Base-by-base conservation (phyloP, 64 coral and sea anemone genomes). In the Exaiptasia diaphana region DNA sequence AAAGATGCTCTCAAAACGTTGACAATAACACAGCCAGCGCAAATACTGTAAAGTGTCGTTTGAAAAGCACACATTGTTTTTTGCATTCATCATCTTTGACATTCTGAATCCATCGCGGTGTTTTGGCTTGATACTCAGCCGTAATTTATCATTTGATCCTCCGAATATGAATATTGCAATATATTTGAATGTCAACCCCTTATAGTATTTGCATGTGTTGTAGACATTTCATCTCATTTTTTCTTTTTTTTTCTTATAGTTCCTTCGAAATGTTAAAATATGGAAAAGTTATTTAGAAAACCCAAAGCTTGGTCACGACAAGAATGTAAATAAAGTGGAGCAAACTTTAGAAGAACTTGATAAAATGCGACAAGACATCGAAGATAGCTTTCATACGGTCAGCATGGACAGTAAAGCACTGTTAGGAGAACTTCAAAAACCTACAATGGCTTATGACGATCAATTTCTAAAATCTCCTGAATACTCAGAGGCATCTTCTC, bases 391-490 rank as follows among this genome's bases (percentile, higher is more conserved):
- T 60, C 89, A 85, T 28, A 78, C 95, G 17, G 95, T 99, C 1
- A 85, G 89, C 24, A 61, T 83, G 4, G 95, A 99, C 75, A 99
- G 95, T 33, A 99, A 99, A 65, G 89, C 90, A 26, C 81, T 99
- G 38, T 67, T 99, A 12, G 90, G 80, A 54, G 95, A 92, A 70
- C 52, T 99, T 6, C 95, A 99, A 30, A 92, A 99, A 80, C 82
- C 85, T 33, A 74, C 90, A 3, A 41, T 99, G 4, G 57, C 86
- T 41, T 61, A 57, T 24, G 95, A 99, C 54, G 90, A 93, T 46
- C 89, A 92, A 30, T 94, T 94, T 60, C 36, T 84, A 48, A 88
- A 99, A 80, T 85, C 90, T 75, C 90, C 95, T 22, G 90, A 99
- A 17, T 99, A 85, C 52, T 99, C 95, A 12, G 95, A 99, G 53